These are phyloP conservation scores for Astyanax mexicanus DNA, from an alignment of 2,797 vertebrate genomes.

Conservation along the genomic window DNA sequence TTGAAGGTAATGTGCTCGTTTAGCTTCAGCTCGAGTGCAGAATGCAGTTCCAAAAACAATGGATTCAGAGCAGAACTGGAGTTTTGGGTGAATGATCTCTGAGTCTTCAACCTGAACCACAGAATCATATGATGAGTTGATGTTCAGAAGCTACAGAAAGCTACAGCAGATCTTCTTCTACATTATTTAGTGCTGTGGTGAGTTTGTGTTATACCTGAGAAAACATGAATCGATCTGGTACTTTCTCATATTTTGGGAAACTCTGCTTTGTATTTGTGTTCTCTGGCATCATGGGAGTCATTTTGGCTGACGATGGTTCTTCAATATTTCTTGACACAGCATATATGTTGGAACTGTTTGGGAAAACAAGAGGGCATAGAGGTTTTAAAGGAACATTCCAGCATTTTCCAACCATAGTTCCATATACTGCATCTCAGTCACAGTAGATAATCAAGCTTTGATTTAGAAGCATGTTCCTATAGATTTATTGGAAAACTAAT, in stretches of 20 bases:
- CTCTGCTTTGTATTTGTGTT: neutral
- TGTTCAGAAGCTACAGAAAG: constrained; percentile 1
- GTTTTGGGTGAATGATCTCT: constrained; percentile 60
- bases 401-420: neutral
- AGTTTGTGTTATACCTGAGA: constrained; percentile 61
- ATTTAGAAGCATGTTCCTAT: too few relatives aligned
- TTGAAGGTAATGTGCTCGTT: constrained; percentile 67
- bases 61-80: constrained; percentile 67
- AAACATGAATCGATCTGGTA: constrained; percentile 14
- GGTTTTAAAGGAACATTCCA: neutral
- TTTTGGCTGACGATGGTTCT: constrained; percentile 64
- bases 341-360: constrained; percentile 74
- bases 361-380: constrained; percentile 19
- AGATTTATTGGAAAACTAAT: too few relatives aligned
- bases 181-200: neutral
- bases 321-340: constrained; percentile 78
- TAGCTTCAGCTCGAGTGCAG: constrained; percentile 73
- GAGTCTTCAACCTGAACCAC: constrained; percentile 47
- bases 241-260: constrained; percentile 2
- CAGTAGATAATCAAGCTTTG: too few relatives aligned
- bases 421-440: neutral
- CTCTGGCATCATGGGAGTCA: constrained; percentile 70
- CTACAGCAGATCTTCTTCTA: neutral
- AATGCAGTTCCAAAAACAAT: constrained; percentile 69
- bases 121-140: neutral